These are phyloP conservation scores for Sardina pilchardus DNA, from an alignment of 2,113 vertebrate species.

Conservation along the genomic window DNA sequence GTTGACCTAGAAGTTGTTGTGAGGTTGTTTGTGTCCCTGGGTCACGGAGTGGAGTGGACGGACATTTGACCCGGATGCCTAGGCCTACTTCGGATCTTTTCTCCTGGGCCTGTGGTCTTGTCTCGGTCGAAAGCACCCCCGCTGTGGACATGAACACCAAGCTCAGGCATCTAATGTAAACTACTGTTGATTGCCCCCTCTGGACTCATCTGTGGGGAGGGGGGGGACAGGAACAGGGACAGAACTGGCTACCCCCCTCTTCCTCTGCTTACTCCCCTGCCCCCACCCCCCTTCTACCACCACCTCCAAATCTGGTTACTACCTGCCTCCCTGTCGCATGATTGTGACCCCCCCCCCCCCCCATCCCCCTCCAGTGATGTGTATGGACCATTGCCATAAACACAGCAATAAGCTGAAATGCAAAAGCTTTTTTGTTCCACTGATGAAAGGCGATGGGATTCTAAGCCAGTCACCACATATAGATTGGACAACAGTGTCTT, in stretches of 20 bases:
- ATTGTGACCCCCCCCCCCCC: neutral
- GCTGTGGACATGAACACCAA: neutral
- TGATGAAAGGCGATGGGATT: neutral
- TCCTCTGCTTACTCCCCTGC: too few species aligned
- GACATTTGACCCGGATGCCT: neutral
- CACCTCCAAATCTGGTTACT: neutral
- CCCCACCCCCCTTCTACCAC: too few species aligned
- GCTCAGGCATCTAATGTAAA: neutral
- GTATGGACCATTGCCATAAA: conserved; percentile 3
- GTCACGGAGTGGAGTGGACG: neutral
- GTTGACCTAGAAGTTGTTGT: neutral
- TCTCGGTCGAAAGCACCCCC: neutral
- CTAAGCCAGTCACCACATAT: neutral
- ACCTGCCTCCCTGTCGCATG: neutral
- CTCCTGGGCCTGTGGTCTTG: neutral
- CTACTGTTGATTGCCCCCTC: neutral
- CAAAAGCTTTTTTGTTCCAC: conserved; percentile 10
- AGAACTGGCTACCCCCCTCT: too few species aligned
- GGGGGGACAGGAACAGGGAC: too few species aligned
- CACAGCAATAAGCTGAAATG: conserved; percentile 10
- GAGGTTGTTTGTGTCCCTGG: neutral
- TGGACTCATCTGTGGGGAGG: neutral
- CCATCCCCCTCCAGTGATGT: neutral
- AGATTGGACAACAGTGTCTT: neutral
- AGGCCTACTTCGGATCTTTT: neutral